Evolutionary conservation across 1,140 invertebrate species (phyloP).

Genomic region (Tribolium castaneum): DNA sequence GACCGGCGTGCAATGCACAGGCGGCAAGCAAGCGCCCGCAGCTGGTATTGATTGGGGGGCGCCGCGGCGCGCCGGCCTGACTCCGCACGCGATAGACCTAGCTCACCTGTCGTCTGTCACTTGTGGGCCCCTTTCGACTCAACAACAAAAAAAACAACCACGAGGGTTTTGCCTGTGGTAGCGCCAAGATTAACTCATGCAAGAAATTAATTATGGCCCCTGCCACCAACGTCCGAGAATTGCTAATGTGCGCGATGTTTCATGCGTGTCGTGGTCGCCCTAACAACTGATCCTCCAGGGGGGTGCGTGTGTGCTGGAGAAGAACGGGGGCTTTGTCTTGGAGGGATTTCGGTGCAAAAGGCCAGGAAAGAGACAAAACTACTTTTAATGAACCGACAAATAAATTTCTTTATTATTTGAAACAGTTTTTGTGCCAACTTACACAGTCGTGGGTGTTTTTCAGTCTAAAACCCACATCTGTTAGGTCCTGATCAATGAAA

Average conservation of each 20-base stretch:
- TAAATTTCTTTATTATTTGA: too few relatives aligned
- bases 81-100: constrained; percentile 60
- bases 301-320: constrained; percentile 2
- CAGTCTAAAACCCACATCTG: too few relatives aligned
- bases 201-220: constrained; percentile 15
- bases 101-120: constrained; percentile 43
- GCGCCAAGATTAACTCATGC: background rate
- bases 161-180: constrained; percentile 41
- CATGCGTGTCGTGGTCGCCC: constrained; percentile 17
- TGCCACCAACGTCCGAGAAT: background rate
- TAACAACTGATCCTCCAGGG: constrained; percentile 9
- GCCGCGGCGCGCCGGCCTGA: constrained; percentile 60
- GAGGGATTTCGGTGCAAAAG: too few relatives aligned
- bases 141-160: background rate
- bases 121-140: constrained; percentile 36
- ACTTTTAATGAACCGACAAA: too few relatives aligned
- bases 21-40: constrained; percentile 56
- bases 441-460: too few relatives aligned
- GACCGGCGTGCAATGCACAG: constrained; percentile 12
- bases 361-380: too few relatives aligned
- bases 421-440: too few relatives aligned
- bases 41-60: constrained; percentile 59
- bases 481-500: too few relatives aligned
- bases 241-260: constrained; percentile 11
- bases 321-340: background rate